These are phyloP conservation scores for Andrena minutula DNA, from an alignment of 2,888 invertebrate species.

Conservation along the genomic window DNA sequence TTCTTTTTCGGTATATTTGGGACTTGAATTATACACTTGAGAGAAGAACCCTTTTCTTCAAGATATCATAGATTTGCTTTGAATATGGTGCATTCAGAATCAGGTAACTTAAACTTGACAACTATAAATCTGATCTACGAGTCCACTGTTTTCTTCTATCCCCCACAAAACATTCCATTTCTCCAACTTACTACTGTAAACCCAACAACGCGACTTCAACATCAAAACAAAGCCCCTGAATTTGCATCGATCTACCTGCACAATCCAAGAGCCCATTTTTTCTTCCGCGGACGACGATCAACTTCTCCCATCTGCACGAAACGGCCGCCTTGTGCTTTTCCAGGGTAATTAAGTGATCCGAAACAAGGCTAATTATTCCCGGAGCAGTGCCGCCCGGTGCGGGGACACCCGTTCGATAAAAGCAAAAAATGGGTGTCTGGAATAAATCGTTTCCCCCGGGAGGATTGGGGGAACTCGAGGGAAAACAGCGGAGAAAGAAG, in stretches of 20 bases:
- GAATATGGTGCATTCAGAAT: not conserved
- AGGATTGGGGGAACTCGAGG: too few relatives aligned
- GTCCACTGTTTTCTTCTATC: too few relatives aligned
- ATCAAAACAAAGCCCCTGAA: conserved; percentile 18
- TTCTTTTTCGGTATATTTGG: too few relatives aligned
- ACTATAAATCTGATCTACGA: not conserved
- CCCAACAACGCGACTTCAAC: not conserved
- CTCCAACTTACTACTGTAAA: not conserved
- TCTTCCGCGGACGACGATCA: conserved; percentile 25
- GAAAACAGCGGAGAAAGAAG: too few relatives aligned
- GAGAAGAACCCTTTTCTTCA: too few relatives aligned
- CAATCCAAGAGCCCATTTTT: not conserved
- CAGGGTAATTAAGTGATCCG: conserved; percentile 44
- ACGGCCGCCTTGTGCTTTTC: not conserved
- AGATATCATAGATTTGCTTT: too few relatives aligned
- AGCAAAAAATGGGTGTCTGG: conserved; percentile 1
- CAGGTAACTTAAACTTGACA: not conserved
- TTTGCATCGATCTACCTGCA: conserved; percentile 24
- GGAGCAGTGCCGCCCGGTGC: not conserved
- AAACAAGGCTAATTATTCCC: conserved; percentile 41
- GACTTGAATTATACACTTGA: too few relatives aligned
- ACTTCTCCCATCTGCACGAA: conserved; percentile 20
- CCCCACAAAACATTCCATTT: too few relatives aligned
- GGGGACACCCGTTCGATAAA: not conserved
- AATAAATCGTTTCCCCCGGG: too few relatives aligned